phyloP scores from a whole-genome alignment of 2,113 vertebrate species.

The Chaetura pelagica region DNA sequence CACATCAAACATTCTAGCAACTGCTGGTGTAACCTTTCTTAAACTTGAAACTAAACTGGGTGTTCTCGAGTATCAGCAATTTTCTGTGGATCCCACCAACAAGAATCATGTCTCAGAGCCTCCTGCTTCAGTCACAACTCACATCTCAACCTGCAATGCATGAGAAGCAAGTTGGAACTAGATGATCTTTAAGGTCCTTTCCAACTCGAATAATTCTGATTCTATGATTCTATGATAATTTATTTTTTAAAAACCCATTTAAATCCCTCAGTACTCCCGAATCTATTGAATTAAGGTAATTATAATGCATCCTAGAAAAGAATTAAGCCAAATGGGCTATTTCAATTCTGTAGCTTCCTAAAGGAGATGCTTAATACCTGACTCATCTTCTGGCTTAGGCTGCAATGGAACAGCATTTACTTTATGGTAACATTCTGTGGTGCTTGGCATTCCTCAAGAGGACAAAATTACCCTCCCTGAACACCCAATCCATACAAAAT shows the following conservation, averaged over 20 bases:
- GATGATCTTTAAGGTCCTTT: no score
- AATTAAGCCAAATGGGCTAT: neutral
- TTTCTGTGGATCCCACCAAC: neutral
- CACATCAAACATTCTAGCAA: neutral
- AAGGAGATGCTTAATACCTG: neutral
- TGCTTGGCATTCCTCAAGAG: neutral
- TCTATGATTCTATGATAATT: no score
- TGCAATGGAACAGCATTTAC: neutral
- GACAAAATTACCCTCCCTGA: neutral
- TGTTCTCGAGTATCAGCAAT: neutral
- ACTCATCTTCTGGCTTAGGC: neutral
- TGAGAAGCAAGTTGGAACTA: neutral
- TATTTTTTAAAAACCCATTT: neutral
- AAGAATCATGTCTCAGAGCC: neutral
- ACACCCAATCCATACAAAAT: neutral
- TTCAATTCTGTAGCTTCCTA: neutral
- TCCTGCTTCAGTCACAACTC: neutral
- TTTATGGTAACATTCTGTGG: neutral
- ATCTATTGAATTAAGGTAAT: neutral
- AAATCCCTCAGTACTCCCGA: neutral
- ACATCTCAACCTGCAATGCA: neutral
- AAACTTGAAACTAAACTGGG: neutral
- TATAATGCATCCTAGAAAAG: rapidly evolving
- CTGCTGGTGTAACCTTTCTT: neutral
- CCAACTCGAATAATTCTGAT: no score